Conservation (phyloP, 2,888 invertebrate genomes). For the Heliothis peltigera region DNA sequence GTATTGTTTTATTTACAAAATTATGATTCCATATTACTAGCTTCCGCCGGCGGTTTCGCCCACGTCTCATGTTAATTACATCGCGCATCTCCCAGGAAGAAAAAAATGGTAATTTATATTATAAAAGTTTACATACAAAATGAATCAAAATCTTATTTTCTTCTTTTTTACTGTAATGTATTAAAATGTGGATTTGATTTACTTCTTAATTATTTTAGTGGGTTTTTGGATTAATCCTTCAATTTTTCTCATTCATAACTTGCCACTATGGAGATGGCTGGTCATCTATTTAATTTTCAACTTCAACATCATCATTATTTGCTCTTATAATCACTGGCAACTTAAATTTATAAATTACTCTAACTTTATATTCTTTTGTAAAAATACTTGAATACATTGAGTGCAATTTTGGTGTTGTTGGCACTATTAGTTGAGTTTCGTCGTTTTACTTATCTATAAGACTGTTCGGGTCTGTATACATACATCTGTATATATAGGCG, state of each 20-base stretch:
- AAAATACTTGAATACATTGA: slow-evolving; percentile 35
- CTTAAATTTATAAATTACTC: slow-evolving; percentile 17
- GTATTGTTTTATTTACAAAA: not conserved
- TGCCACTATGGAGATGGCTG: slow-evolving; percentile 29
- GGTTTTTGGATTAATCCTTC: not conserved
- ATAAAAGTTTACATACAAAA: too few relatives aligned
- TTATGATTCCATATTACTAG: too few relatives aligned
- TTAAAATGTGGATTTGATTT: too few relatives aligned
- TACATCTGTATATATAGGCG: too few relatives aligned
- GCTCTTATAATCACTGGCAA: slow-evolving; percentile 36
- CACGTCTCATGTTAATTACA: too few relatives aligned
- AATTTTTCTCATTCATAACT: slow-evolving; percentile 26
- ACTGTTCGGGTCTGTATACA: slow-evolving; percentile 52
- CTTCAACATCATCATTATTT: not conserved
- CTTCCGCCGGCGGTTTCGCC: too few relatives aligned
- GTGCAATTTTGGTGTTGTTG: slow-evolving; percentile 16
- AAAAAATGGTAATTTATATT: too few relatives aligned
- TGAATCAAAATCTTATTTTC: not conserved
- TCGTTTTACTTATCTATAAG: slow-evolving; percentile 24
- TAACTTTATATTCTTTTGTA: slow-evolving; percentile 30
- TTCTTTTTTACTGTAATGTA: not conserved
- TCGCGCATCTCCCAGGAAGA: too few relatives aligned
- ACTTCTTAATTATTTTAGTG: too few relatives aligned
- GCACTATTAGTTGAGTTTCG: not conserved
- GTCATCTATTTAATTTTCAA: slow-evolving; percentile 2